Base-by-base conservation (phyloP, 2,888 invertebrate species). In the Eugnorisma glareosa region DNA sequence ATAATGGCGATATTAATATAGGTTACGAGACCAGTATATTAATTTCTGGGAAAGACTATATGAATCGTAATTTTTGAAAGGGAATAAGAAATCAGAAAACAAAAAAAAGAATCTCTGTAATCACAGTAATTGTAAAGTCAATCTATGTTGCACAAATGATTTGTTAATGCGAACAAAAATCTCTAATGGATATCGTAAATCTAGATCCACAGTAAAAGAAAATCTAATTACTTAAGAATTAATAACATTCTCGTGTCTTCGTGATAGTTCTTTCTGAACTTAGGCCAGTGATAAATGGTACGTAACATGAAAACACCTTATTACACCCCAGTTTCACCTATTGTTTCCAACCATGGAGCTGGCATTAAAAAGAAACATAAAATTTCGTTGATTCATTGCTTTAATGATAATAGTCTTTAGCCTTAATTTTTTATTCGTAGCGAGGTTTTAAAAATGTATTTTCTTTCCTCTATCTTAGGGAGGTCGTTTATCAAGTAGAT, bases 351-450 rank as follows among this genome's bases (percentile, higher is more conserved):
- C 89, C 67, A 67, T 51, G 81, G 81, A 88, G 86, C 88, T 90
- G 91, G 92, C 69, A 86, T 92, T 89, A 89, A 87, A 82, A 87
- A 88, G 85, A 90, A 91, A 90, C 89, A 92, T 92, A 92, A 91
- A 91, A 93, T 92, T 93, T 90, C 85, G 92, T 89, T 94, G 92
- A 95, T 94, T 94, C 93, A 95, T 94, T 82, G 88, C 90, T 89
- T 92, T 93, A 94, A 94, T 91, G 93, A 92, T 93, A 93, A 93
- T 92, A 90, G 90, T 86, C 86, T 90, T 91, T 88, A 90, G 90
- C 89, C 84, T 86, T 85, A 89, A 90, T 93, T 94, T 94, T 90
- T 91, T 91, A 91, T 91, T 91, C 89, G 54, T 87, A 85, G 85
- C 86, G 83, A 86, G 86, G 84, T 88, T 91, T 78, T 91, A 90